These are phyloP conservation scores for Athene cunicularia DNA, from an alignment of 2,113 vertebrate species.

Conservation along the genomic window DNA sequence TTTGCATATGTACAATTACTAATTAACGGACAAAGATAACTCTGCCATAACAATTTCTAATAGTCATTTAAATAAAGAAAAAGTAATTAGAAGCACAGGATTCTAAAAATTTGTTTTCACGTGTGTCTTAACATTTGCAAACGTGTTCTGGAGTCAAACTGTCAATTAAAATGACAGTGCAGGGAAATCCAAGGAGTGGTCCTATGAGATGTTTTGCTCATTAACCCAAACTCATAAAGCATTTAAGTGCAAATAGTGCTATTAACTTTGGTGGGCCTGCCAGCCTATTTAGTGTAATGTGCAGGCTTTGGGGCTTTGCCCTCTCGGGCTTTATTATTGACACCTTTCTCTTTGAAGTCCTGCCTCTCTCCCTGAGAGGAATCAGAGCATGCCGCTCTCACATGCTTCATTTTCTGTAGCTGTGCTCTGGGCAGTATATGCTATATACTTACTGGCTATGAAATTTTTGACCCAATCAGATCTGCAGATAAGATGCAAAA, in stretches of 20 bases:
- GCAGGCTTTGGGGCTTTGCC: background rate
- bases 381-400: fast-evolving
- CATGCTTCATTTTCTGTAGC: background rate
- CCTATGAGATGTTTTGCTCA: background rate
- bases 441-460: background rate
- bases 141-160: fast-evolving
- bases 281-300: fast-evolving
- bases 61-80: background rate
- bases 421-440: background rate
- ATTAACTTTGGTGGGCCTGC: background rate
- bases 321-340: background rate
- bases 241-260: background rate
- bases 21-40: background rate
- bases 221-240: background rate
- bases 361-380: background rate
- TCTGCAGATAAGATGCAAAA: background rate
- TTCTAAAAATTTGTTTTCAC: background rate
- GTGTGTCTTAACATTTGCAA: background rate
- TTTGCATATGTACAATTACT: background rate
- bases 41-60: background rate
- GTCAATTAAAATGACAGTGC: background rate
- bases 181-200: background rate
- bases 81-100: background rate
- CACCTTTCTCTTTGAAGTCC: background rate
- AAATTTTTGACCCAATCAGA: background rate